A percentile compares a stretch with the other conserved stretches of the same genome.
Conservation (phyloP, 1,140 invertebrate species). For the Hylaeus anthracinus region DNA sequence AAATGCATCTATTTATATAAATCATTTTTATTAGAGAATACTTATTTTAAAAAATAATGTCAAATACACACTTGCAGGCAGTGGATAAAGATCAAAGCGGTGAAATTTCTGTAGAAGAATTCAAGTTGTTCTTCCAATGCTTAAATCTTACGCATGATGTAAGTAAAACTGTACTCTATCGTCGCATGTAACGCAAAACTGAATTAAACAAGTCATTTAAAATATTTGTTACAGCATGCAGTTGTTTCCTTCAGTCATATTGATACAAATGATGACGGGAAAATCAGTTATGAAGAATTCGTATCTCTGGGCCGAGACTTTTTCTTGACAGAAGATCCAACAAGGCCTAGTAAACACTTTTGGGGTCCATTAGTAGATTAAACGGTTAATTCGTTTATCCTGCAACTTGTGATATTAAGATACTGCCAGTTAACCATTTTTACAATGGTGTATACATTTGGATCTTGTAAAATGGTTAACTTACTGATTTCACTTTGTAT, state of each 20-base stretch:
- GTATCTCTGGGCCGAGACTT: conserved; percentile 89
- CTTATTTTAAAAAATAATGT: conserved; percentile 8
- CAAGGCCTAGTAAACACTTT: conserved; percentile 89
- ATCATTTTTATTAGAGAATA: conserved; percentile 20
- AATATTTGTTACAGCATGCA: conserved; percentile 81
- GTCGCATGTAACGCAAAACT: conserved; percentile 5
- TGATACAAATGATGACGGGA: conserved; percentile 89
- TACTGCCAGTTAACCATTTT: not conserved
- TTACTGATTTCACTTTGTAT: conserved; percentile 21
- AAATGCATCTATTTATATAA: conserved; percentile 23
- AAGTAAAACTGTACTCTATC: conserved; percentile 53
- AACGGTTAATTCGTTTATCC: conserved; percentile 38
- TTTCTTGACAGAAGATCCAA: conserved; percentile 89
- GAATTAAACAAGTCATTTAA: conserved; percentile 5
- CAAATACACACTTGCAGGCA: conserved; percentile 82
- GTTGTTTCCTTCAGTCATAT: conserved; percentile 88
- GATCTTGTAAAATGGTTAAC: not conserved
- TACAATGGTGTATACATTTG: not conserved
- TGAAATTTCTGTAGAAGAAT: conserved; percentile 89
- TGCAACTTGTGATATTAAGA: conserved; percentile 60
- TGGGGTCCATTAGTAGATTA: conserved; percentile 88
- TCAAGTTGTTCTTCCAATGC: conserved; percentile 90
- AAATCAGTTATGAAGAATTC: conserved; percentile 88
- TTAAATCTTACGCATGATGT: conserved; percentile 87
- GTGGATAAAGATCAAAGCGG: conserved; percentile 90